phyloP scores from a whole-genome alignment of 2,888 invertebrate genomes.

The Entomobrya multifasciata region DNA sequence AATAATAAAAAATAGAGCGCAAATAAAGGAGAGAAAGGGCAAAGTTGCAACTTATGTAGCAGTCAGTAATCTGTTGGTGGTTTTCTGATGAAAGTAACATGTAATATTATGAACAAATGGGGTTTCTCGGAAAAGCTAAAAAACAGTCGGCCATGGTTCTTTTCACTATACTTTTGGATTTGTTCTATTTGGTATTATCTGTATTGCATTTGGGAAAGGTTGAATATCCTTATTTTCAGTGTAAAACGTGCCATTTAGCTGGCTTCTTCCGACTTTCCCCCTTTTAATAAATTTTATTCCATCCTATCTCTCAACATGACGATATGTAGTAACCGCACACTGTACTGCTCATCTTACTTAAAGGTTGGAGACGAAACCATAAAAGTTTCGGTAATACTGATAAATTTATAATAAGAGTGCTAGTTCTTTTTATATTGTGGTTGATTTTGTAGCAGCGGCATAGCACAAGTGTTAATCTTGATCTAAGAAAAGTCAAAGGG shows the following conservation, averaged over 20 bases:
- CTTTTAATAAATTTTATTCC: not conserved
- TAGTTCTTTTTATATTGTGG: too few species aligned
- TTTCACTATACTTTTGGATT: not conserved
- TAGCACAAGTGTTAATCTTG: too few species aligned
- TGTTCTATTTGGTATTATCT: not conserved
- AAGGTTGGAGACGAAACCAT: slow-evolving; percentile 23
- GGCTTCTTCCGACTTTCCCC: too few species aligned
- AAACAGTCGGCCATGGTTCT: not conserved
- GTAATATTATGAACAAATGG: slow-evolving; percentile 6
- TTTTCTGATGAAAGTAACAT: slow-evolving; percentile 8
- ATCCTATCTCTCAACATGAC: slow-evolving; percentile 21
- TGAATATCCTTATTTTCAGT: not conserved
- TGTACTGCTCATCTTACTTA: slow-evolving; percentile 36
- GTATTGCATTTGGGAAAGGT: not conserved
- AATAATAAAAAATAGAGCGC: too few species aligned
- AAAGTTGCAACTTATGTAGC: slow-evolving; percentile 9
- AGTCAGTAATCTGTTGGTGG: not conserved
- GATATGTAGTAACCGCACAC: too few species aligned
- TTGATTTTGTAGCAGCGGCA: too few species aligned
- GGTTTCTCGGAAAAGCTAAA: not conserved
- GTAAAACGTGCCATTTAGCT: slow-evolving; percentile 37
- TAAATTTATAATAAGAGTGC: too few species aligned
- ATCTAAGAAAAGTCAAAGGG: too few species aligned
- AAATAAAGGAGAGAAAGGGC: not conserved
- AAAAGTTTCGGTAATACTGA: slow-evolving; percentile 27